These are phyloP conservation scores for Nixonia krombeini DNA, from an alignment of 1,140 invertebrate genomes.

Conservation along the genomic window DNA sequence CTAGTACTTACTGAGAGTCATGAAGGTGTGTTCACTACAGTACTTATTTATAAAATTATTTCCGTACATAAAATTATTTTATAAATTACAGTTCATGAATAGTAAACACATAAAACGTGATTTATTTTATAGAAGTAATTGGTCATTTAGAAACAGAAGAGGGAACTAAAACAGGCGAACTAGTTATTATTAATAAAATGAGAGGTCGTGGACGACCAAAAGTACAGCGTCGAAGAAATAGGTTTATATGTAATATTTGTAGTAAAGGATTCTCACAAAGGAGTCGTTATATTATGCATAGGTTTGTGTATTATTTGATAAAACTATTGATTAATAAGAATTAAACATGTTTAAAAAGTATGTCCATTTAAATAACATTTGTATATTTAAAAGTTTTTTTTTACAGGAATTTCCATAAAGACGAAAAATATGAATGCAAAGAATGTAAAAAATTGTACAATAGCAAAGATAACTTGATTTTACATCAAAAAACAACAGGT, in stretches of 20 bases:
- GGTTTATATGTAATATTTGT: slow-evolving; percentile 73
- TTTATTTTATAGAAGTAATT: slow-evolving; percentile 73
- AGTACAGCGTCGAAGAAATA: slow-evolving; percentile 66
- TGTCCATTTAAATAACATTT: neutral
- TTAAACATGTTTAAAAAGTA: neutral
- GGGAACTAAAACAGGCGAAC: slow-evolving; percentile 75
- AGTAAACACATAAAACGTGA: neutral
- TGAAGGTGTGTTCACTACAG: no score
- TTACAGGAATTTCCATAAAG: slow-evolving; percentile 39
- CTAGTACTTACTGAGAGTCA: slow-evolving; percentile 54
- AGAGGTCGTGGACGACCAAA: slow-evolving; percentile 73
- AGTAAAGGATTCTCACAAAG: slow-evolving; percentile 72
- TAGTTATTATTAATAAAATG: slow-evolving; percentile 75
- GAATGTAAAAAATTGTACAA: slow-evolving; percentile 42
- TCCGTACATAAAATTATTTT: no score
- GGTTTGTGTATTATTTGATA: slow-evolving; percentile 52
- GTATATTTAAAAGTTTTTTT: neutral
- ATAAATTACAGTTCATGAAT: no score
- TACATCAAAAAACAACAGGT: slow-evolving; percentile 45
- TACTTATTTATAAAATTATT: no score
- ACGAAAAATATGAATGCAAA: slow-evolving; percentile 38
- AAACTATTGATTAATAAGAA: neutral
- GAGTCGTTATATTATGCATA: slow-evolving; percentile 70
- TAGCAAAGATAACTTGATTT: slow-evolving; percentile 34
- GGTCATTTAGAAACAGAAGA: slow-evolving; percentile 77